Percentiles rank a stretch among this genome's conserved stretches.
Conservation (phyloP, 30 jellyfish, hydroid and myxozoan species). For the Phacellophora camtschatica region DNA sequence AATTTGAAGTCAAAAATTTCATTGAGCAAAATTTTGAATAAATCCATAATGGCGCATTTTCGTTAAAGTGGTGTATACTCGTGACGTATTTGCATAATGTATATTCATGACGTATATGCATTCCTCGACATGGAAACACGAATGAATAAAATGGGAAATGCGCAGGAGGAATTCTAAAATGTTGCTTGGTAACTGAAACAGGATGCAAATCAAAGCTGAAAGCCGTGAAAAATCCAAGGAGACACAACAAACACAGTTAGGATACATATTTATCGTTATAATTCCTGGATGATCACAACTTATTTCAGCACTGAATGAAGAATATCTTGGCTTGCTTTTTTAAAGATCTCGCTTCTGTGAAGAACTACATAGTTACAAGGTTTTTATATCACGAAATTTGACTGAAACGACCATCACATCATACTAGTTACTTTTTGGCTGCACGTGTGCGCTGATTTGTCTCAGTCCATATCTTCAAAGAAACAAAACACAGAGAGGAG, state of each 20-base stretch:
- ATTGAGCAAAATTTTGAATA: too few relatives aligned
- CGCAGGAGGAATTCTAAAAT: conserved; percentile 23
- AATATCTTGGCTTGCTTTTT: neutral
- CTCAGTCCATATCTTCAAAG: too few relatives aligned
- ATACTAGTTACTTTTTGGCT: too few relatives aligned
- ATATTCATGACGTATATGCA: neutral
- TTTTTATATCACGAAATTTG: too few relatives aligned
- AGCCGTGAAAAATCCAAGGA: conserved; percentile 14
- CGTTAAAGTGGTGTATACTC: neutral
- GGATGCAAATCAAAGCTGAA: conserved; percentile 27
- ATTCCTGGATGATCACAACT: neutral
- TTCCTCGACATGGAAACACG: neutral
- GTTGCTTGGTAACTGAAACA: conserved; percentile 14
- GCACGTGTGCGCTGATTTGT: too few relatives aligned
- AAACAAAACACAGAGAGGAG: too few relatives aligned
- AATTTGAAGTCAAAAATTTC: neutral
- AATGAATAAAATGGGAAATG: neutral
- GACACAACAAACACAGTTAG: conserved; percentile 13
- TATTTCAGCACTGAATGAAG: neutral
- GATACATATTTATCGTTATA: neutral
- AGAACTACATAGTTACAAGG: too few relatives aligned
- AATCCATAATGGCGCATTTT: too few relatives aligned
- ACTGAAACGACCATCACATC: too few relatives aligned
- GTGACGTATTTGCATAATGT: neutral
- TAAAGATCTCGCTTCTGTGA: neutral